phyloP scores from a whole-genome alignment of 2,888 invertebrate species.

The Capitulum mitella region DNA sequence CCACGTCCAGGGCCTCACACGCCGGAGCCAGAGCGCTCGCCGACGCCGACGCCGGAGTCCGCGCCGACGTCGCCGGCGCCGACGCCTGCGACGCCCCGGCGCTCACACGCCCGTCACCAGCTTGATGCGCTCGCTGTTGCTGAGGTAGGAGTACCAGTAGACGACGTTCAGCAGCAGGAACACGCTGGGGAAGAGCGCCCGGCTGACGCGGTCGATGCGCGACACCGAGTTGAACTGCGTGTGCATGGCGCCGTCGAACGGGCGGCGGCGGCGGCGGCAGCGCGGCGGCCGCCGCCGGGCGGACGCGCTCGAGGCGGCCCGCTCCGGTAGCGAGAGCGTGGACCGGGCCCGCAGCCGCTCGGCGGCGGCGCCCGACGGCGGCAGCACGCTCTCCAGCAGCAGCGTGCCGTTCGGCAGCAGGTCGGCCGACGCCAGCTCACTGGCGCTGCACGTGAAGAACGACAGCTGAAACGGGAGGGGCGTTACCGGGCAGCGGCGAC shows the following conservation, averaged over 20 bases:
- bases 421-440: background rate
- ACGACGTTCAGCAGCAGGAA: slow-evolving; percentile 35
- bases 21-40: no score
- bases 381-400: background rate
- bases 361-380: background rate
- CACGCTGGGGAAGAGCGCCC: slow-evolving; percentile 27
- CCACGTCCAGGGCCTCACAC: no score
- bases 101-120: background rate
- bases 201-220: slow-evolving; percentile 32
- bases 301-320: background rate
- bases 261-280: background rate
- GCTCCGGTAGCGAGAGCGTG: background rate
- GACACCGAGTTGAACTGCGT: slow-evolving; percentile 33
- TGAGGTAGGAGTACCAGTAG: slow-evolving; percentile 36
- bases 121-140: slow-evolving; percentile 9
- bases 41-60: no score
- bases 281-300: background rate
- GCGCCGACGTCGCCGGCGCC: no score
- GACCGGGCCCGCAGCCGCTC: background rate
- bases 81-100: no score
- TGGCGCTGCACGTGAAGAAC: background rate
- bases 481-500: no score
- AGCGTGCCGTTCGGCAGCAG: background rate
- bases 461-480: background rate
- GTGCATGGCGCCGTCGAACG: background rate